These are phyloP conservation scores for Hydrotaea diabolus DNA, from an alignment of 2,888 invertebrate species.

Conservation along the genomic window DNA sequence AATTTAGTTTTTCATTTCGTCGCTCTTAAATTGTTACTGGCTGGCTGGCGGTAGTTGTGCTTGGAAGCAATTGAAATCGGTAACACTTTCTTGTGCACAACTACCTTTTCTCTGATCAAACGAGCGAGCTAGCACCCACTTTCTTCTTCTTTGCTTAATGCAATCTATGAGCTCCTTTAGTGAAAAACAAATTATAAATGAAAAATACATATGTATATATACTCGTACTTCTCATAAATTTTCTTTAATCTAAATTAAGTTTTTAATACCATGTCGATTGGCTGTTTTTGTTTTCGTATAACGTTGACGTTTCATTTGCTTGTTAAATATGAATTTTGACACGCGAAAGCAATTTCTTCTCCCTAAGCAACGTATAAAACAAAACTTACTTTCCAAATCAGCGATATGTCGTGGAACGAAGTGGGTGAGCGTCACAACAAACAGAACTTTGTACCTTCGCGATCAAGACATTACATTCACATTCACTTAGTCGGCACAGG, in stretches of 20 bases:
- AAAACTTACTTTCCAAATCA: constrained; percentile 21
- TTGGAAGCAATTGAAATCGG: constrained; percentile 38
- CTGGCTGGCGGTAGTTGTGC: constrained; percentile 11
- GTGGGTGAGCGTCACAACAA: not conserved
- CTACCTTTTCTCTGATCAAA: constrained; percentile 63
- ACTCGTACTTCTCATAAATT: constrained; percentile 51
- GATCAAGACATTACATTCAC: too few species aligned
- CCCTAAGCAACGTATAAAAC: constrained; percentile 13
- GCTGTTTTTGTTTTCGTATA: constrained; percentile 19
- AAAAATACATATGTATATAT: not conserved
- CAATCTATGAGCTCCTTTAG: constrained; percentile 50
- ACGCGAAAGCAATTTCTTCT: constrained; percentile 40
- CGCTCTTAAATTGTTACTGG: constrained; percentile 11
- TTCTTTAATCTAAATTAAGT: constrained; percentile 49
- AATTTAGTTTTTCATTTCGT: constrained; percentile 55
- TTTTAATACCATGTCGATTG: constrained; percentile 41
- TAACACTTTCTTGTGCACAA: constrained; percentile 70
- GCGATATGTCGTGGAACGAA: not conserved
- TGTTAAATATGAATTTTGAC: constrained; percentile 18
- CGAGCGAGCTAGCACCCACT: constrained; percentile 73
- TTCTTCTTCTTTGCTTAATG: constrained; percentile 71
- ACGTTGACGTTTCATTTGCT: constrained; percentile 59
- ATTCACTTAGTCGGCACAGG: too few species aligned
- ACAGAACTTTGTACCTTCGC: not conserved
- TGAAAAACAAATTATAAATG: constrained; percentile 42